Evolutionary conservation across 1,140 invertebrate species (phyloP), one percentile per base, ranked within the genome.

Genomic region (Sinonovacula constricta): DNA sequence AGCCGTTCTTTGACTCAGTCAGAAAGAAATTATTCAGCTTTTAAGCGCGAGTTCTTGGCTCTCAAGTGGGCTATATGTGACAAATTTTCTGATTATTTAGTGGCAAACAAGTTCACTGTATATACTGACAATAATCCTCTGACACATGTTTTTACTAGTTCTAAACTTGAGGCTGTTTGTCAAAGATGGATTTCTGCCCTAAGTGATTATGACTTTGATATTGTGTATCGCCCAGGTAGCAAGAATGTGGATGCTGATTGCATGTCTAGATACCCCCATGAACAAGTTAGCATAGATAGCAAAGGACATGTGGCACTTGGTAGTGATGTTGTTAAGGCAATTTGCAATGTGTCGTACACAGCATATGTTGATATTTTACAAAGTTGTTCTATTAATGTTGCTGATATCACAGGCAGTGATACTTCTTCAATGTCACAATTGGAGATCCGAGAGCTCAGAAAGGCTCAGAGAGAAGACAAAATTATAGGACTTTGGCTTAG

Each of bases 131-230:
- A 56, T 28, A 69, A 69, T 28, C 53, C 45, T 33, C 39, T 69
- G 2, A 69, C 66, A 53, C 22, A 69, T 56, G 31, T 69, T 14
- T 28, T 53, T 3, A 31, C 66, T 3, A 15, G 26, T 31, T 49
- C 66, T 33, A 69, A 69, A 34, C 24, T 68, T 14, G 65, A 68
- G 54, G 65, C 65, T 51, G 54, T 49, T 45, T 39, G 65, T 15
- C 65, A 68, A 53, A 36, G 65, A 26, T 68, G 65, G 65, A 49
- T 68, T 26, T 65, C 3, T 49, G 5, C 24, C 15, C 65, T 68
- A 3, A 45, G 65, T 68, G 65, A 68, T 53, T 68, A 33, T 30
- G 31, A 49, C 30, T 68, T 69, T 28, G 10, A 26, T 56, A 69
- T 69, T 22, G 5, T 69, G 24, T 69, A 53, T 56, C 22, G 66